These are phyloP conservation scores for Leptura quadrifasciata DNA, from an alignment of 2,888 invertebrate genomes.

Conservation along the genomic window DNA sequence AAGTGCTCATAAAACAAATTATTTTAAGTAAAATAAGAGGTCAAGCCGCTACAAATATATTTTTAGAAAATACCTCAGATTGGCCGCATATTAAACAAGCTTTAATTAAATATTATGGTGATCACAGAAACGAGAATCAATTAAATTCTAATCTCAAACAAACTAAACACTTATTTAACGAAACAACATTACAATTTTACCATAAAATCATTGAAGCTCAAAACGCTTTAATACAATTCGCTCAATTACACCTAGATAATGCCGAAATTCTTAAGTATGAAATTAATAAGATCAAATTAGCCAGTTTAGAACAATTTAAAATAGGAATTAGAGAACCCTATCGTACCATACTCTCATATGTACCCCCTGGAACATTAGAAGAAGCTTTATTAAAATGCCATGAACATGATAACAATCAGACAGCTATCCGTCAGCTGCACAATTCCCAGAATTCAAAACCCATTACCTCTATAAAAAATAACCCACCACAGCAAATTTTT, in stretches of 20 bases:
- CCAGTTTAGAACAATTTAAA: neutral
- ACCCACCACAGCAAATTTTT: neutral
- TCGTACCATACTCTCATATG: neutral
- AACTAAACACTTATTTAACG: neutral
- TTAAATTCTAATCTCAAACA: conserved; percentile 2
- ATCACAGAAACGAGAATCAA: conserved; percentile 15
- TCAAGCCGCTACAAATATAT: conserved; percentile 1
- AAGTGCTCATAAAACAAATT: neutral
- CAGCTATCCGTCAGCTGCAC: neutral
- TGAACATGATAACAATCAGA: neutral
- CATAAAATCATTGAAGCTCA: conserved; percentile 4
- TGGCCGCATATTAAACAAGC: neutral
- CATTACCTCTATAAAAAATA: neutral
- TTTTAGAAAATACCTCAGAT: neutral
- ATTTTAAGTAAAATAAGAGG: conserved; percentile 18
- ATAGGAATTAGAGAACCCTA: neutral
- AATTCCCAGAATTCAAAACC: neutral
- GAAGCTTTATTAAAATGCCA: neutral
- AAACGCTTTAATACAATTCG: neutral
- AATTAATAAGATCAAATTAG: neutral
- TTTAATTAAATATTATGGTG: neutral
- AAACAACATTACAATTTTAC: conserved; percentile 17
- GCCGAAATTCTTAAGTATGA: neutral
- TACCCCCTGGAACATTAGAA: neutral
- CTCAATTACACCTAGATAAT: neutral